phyloP scores from a whole-genome alignment of 2,888 invertebrate genomes.

The Ptilodon capucinus region DNA sequence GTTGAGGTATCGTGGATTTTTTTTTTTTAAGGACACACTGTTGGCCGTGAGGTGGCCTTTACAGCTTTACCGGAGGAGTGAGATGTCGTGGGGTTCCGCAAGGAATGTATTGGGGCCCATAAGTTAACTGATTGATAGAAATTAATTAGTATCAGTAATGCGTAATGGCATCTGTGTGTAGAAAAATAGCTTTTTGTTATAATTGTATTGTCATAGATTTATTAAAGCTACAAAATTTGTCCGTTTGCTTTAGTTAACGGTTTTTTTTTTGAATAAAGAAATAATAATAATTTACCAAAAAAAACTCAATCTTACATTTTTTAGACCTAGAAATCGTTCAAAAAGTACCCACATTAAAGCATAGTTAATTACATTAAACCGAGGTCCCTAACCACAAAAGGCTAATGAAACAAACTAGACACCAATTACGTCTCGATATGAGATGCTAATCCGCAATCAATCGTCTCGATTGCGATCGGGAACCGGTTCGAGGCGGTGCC shows the following conservation, averaged over 20 bases:
- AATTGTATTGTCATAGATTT: not conserved
- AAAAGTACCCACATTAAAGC: constrained; percentile 1
- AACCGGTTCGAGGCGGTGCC: constrained; percentile 6
- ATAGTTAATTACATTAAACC: not conserved
- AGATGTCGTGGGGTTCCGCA: too few relatives aligned
- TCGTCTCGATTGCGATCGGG: not conserved
- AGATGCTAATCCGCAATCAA: constrained; percentile 1
- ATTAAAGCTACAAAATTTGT: not conserved
- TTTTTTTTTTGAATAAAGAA: too few relatives aligned
- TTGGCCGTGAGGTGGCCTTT: too few relatives aligned
- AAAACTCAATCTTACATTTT: too few relatives aligned
- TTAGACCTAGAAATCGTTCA: constrained; percentile 2
- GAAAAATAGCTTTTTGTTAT: too few relatives aligned
- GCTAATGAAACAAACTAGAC: not conserved
- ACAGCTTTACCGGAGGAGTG: too few relatives aligned
- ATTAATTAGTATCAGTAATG: too few relatives aligned
- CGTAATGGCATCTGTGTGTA: too few relatives aligned
- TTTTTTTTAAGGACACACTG: too few relatives aligned
- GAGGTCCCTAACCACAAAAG: not conserved
- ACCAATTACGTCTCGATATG: constrained; percentile 1
- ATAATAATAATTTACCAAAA: too few relatives aligned
- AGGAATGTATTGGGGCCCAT: not conserved
- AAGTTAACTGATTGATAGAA: not conserved
- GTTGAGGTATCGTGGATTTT: too few relatives aligned
- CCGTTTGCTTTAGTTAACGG: too few relatives aligned